Evolutionary conservation across 2,797 vertebrate genomes (phyloP), one percentile per base, ranked within the genome.

Genomic region (Trematomus bernacchii): DNA sequence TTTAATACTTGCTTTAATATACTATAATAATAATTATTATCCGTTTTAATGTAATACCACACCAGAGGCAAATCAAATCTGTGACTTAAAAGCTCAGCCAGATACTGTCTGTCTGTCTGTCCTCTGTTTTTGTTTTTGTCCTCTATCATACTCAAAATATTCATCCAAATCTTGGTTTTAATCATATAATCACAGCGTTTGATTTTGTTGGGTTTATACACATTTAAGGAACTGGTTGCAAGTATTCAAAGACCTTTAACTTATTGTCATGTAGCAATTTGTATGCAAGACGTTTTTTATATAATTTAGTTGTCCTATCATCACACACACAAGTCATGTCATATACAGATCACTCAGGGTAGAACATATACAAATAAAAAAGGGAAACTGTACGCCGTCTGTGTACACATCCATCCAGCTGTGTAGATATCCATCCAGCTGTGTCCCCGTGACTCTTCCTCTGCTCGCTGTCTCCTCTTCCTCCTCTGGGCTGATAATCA

Each of bases 401-500:
- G 48, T 67, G 52, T 47, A 47, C 68, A 65, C 63, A 27, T 37
- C 27, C 67, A 61, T 66, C 73, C 87, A 87, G 83, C 79, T 89
- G 85, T 87, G 84, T 84, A 27, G 27, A 27, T 3, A 27, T 33
- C 27, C 67, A 61, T 66, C 73, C 87, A 87, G 83, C 79, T 89
- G 85, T 87, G 84, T 84, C 74, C 66, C 21, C 33, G 33, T 46
- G 37, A 47, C 73, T 71, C 64, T 73, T 74, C 67, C 61, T 78
- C 75, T 54, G 68, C 58, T 50, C 57, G 21, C 44, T 27, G 72
- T 79, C 87, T 86, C 73, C 60, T 82, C 68, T 59, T 85, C 76
- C 72, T 85, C 73, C 73, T 87, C 82, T 79, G 73, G 67, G 79
- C 77, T 76, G 85, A 89, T 91, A 90, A 93, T 89, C 84, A 85